Conservation (phyloP, 2,113 vertebrate species). For the Rallus limicola region DNA sequence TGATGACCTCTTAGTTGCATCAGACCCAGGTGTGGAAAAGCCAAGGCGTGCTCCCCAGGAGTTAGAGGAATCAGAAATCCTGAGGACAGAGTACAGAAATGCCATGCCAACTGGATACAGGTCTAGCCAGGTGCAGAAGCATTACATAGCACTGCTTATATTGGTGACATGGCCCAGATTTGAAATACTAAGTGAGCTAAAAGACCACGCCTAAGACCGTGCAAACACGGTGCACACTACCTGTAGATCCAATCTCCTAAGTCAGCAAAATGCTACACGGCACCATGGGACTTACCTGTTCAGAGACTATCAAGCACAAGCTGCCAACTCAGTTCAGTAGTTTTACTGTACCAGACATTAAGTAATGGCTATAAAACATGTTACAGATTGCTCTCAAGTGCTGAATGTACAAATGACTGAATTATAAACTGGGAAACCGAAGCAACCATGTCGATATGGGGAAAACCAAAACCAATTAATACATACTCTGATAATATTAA, state of each 20-base stretch:
- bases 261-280: background rate
- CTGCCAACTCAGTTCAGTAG: background rate
- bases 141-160: background rate
- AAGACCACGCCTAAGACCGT: background rate
- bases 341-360: background rate
- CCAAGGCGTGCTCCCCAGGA: background rate
- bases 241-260: background rate
- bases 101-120: background rate
- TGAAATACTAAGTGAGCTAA: background rate
- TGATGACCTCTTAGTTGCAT: background rate
- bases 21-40: background rate
- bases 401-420: background rate
- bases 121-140: background rate
- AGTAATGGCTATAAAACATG: background rate
- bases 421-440: background rate
- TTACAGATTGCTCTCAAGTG: background rate
- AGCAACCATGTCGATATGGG: background rate
- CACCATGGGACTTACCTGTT: background rate
- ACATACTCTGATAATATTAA: background rate
- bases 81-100: background rate
- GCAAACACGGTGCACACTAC: rapidly evolving
- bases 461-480: background rate
- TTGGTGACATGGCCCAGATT: rapidly evolving
- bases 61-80: background rate
- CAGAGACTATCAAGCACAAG: background rate